Evolutionary conservation across 2,797 vertebrate genomes (phyloP).

Genomic region (Hypotaenidia okinawae): DNA sequence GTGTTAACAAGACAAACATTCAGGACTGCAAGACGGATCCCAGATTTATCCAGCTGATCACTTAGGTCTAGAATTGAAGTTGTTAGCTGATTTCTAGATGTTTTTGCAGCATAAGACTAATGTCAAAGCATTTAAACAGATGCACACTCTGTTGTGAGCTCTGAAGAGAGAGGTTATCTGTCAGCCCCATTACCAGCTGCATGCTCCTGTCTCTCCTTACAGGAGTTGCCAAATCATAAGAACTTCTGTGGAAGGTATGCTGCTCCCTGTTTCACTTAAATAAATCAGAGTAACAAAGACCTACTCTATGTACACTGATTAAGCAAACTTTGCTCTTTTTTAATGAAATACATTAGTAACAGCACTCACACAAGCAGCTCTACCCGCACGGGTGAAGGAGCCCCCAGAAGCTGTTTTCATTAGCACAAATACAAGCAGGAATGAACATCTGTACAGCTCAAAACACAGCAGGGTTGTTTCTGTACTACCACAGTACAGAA

Average conservation of each 20-base stretch:
- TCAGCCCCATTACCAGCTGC: not conserved
- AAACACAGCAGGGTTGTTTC: not conserved
- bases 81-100: not conserved
- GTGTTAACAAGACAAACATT: not conserved
- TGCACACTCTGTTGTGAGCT: not conserved
- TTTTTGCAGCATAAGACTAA: not conserved
- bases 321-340: not conserved
- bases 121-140: not conserved
- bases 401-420: not conserved
- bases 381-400: not conserved
- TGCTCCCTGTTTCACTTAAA: not conserved
- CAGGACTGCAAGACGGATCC: not conserved
- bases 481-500: not conserved
- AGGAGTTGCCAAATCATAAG: not conserved
- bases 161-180: not conserved
- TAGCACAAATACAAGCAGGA: not conserved
- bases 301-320: not conserved
- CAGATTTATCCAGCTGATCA: not conserved
- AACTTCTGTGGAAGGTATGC: not conserved
- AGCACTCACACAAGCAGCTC: not conserved
- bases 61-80: not conserved
- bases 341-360: not conserved
- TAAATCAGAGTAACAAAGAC: not conserved
- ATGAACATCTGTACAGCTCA: not conserved
- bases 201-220: not conserved